Evolutionary conservation across 1,140 invertebrate species (phyloP), one percentile per base, ranked within the genome.

Genomic region (Pogonomyrmex californicus): DNA sequence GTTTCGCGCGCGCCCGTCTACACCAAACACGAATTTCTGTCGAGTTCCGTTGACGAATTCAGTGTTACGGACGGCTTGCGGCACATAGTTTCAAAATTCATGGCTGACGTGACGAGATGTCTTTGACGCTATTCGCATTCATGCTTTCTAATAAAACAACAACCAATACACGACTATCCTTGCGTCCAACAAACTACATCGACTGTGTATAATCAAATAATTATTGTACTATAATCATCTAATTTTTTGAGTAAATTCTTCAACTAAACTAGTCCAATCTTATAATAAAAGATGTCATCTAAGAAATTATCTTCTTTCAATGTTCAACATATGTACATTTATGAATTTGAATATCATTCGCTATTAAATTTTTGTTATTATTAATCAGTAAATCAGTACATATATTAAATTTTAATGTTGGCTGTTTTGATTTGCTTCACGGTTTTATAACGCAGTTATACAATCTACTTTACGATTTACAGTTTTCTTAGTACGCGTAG

Each of bases 11-110:
- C 87, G 47, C 85, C 87, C 78, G 68, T 88, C 89, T 86, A 66
- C 90, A 77, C 89, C 62, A 70, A 87, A 88, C 90, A 86, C 78
- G 90, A 91, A 91, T 90, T 90, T 90, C 89, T 90, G 86, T 76
- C 75, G 68, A 62, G 88, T n/a, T 62, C 49, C 86, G 87, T 60
- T 86, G 90, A 88, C 90, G 90, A 91, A 91, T 91, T 90, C 89
- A 86, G 63, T 75, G 89, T 75, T 78, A 81, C 83, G 41, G 63
- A 62, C 75, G 62, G 78, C 81, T 77, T 79, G 75, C 36, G 82
- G 58, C 73, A 12, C 70, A 54, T 51, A 71, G 71, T 87, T 91
- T 82, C 90, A 87, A 90, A 91, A 90, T 90, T 91, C 90, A 91
- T 91, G 76, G 58, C 82, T 87, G 76, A 85, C 87, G 73, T 68